A percentile compares a stretch with the other conserved stretches of the same genome.
Evolutionary conservation across 2,797 vertebrate genomes (phyloP).

Genomic region (Leucoraja ocellata): DNA sequence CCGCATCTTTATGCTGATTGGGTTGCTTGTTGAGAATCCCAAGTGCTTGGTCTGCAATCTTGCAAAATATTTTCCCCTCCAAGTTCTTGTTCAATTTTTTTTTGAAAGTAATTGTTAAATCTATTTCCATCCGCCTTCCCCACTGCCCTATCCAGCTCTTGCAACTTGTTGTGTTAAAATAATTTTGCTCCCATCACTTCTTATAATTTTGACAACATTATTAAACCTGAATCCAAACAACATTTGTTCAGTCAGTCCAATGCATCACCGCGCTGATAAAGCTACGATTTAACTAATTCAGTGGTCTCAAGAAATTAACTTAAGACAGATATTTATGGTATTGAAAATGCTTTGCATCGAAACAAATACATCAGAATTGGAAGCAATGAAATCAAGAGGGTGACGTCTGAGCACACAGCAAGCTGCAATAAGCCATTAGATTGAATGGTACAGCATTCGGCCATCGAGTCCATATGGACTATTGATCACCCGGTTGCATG

Average conservation of each 20-base stretch:
- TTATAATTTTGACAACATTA: neutral
- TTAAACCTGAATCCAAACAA: neutral
- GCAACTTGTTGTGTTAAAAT: neutral
- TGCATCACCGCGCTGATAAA: neutral
- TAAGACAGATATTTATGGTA: neutral
- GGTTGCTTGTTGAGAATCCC: neutral
- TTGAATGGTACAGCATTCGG: no score
- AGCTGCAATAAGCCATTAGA: no score
- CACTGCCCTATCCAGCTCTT: neutral
- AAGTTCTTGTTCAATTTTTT: neutral
- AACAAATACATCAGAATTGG: neutral
- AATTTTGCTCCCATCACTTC: no score
- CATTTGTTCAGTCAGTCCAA: no score
- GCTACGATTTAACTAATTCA: neutral
- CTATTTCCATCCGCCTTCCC: neutral
- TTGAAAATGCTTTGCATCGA: neutral
- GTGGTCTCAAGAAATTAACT: neutral
- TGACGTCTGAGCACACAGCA: no score
- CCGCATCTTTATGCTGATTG: no score
- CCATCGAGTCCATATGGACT: no score
- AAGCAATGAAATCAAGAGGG: neutral
- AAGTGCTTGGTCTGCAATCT: neutral
- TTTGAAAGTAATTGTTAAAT: neutral
- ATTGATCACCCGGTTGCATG: no score
- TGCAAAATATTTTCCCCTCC: neutral